Conservation (phyloP, 2,797 vertebrate genomes). For the Poeciliopsis paucimaculata region DNA sequence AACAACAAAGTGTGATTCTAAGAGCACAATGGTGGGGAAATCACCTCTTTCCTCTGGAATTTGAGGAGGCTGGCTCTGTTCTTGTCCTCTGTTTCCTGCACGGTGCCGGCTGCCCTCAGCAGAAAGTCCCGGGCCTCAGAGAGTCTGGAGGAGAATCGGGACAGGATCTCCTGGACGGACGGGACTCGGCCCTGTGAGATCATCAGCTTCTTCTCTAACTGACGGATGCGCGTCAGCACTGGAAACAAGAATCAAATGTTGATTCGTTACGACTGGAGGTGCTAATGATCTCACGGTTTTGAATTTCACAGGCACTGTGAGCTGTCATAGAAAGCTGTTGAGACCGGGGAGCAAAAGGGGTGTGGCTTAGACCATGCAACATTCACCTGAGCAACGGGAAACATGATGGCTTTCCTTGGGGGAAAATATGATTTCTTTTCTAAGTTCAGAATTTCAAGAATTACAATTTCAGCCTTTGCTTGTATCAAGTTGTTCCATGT, state of each 20-base stretch:
- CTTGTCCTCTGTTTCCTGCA: slow-evolving; percentile 78
- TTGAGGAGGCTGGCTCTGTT: slow-evolving; percentile 82
- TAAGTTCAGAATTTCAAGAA: too few species aligned
- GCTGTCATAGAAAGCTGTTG: background rate
- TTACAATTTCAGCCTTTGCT: too few species aligned
- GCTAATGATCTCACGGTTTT: background rate
- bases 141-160: slow-evolving; percentile 80
- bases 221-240: slow-evolving; percentile 77
- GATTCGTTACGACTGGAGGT: background rate
- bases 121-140: slow-evolving; percentile 82
- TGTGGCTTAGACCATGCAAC: background rate
- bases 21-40: slow-evolving; percentile 29
- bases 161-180: slow-evolving; percentile 82
- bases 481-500: too few species aligned
- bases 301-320: background rate
- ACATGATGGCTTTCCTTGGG: background rate
- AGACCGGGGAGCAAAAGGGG: background rate
- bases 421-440: background rate
- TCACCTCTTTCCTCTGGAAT: slow-evolving; percentile 86
- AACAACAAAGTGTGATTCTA: background rate
- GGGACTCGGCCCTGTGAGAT: slow-evolving; percentile 81
- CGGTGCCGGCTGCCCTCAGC: slow-evolving; percentile 69
- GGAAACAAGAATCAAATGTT: slow-evolving; percentile 8
- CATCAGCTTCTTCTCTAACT: slow-evolving; percentile 84
- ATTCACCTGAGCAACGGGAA: background rate